A percentile compares a stretch with the other conserved stretches of the same genome.
phyloP scores from a whole-genome alignment of 1,140 invertebrate genomes.

The Nephila pilipes region DNA sequence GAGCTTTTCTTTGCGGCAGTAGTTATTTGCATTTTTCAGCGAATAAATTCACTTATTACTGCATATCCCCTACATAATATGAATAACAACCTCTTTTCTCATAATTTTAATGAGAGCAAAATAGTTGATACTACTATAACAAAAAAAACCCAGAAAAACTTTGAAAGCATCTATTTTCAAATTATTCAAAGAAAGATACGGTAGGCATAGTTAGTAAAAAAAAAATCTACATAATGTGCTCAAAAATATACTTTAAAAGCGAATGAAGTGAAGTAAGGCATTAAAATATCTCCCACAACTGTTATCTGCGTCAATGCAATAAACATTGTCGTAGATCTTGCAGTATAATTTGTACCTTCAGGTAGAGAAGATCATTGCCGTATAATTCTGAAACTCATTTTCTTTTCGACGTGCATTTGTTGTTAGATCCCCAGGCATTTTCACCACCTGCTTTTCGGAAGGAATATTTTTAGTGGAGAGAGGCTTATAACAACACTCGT shows the following conservation, averaged over 20 bases:
- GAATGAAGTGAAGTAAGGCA: constrained; percentile 26
- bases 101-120: not conserved
- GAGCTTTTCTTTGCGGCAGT: too few relatives aligned
- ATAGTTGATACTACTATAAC: not conserved
- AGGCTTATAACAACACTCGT: constrained; percentile 60
- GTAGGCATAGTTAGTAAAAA: not conserved
- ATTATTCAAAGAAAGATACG: not conserved
- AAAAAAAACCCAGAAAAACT: not conserved
- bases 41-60: not conserved
- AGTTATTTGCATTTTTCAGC: too few relatives aligned
- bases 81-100: not conserved
- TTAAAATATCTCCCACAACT: constrained; percentile 35
- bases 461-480: constrained; percentile 57
- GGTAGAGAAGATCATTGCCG: constrained; percentile 26
- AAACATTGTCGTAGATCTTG: constrained; percentile 56
- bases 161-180: not conserved
- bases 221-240: constrained; percentile 31
- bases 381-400: constrained; percentile 67
- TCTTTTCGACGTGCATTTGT: constrained; percentile 34
- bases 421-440: constrained; percentile 54
- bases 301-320: constrained; percentile 48
- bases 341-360: constrained; percentile 48
- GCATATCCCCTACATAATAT: not conserved
- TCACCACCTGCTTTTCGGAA: constrained; percentile 54
- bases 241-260: constrained; percentile 33